A percentile compares a stretch with the other conserved stretches of the same genome.
These are phyloP conservation scores for Anarsia innoxiella DNA, from an alignment of 2,888 invertebrate genomes.

Conservation along the genomic window DNA sequence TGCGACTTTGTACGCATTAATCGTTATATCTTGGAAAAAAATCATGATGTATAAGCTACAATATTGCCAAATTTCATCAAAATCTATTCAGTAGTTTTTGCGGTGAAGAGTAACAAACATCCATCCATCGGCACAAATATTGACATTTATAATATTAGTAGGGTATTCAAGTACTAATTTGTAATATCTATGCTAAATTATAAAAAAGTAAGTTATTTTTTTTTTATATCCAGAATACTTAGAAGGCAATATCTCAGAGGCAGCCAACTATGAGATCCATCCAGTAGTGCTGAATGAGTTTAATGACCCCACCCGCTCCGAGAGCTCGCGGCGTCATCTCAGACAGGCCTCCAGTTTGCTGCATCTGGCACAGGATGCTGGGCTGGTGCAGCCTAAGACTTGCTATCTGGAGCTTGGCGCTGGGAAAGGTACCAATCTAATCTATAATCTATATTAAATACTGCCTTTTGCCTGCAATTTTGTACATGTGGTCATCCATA, in stretches of 20 bases:
- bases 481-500: too few species aligned
- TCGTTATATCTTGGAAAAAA: too few species aligned
- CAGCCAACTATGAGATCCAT: conserved; percentile 43
- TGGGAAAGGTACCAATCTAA: conserved; percentile 82
- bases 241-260: conserved; percentile 32
- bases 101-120: too few species aligned
- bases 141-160: too few species aligned
- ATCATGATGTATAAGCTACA: too few species aligned
- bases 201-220: too few species aligned
- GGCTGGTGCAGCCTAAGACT: conserved; percentile 75
- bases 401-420: conserved; percentile 93
- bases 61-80: too few species aligned
- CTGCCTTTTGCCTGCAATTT: neutral
- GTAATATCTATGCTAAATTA: too few species aligned
- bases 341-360: conserved; percentile 86
- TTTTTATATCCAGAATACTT: conserved; percentile 45
- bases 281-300: conserved; percentile 39
- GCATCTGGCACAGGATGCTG: conserved; percentile 77
- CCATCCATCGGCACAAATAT: too few species aligned
- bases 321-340: conserved; percentile 82
- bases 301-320: conserved; percentile 68
- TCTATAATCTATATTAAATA: neutral
- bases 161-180: too few species aligned
- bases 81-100: too few species aligned
- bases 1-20: too few species aligned